Base-by-base conservation (phyloP, 2,888 invertebrate species). In the Globia sparganii region DNA sequence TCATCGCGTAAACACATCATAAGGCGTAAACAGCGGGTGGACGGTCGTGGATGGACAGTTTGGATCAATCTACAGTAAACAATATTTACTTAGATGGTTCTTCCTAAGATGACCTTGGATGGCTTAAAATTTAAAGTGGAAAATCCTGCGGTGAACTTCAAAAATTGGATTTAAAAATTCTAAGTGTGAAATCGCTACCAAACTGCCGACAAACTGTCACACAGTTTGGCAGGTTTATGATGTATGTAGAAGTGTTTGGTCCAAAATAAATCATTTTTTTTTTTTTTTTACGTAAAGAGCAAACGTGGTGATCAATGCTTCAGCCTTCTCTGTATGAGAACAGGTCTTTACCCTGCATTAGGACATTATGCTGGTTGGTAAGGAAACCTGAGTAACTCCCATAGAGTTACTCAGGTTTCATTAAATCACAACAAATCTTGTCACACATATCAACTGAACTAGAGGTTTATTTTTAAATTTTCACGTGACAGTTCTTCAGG, bases 1-100 rank as follows among this genome's bases (percentile, higher is more conserved):
- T 91, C 91, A 81, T 92, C 88, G 89, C 91, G 86, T 84, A 81
- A 88, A 80, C 40, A 80, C 82, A 71, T 68, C 84, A 86, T 84
- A 85, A 81, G 72, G 84, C 65, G 46, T 78, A 72, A 75, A 80
- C 64, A 66, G 77, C 58, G 70, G 83, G 78, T 64, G 37, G 78
- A 82, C 78, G 81, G 80, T 89, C 72, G 85, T 90, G 90, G 90
- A 91, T 89, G 87, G 87, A 80, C 76, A 72, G n/a, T 56, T 66
- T 49, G 9, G 21, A 46, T 9, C 46, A 64, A 37, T 25, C 31
- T 58, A n/a, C 25, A 21, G 1, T 40, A 4, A 15, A 53, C n/a
- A 3, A 18, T 34, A 67, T 67, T 46, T 31, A 53, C 31, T 15
- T 4, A 43, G 8, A 58, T 37, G 37, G 11, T 43, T 65, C 21